phyloP scores from a whole-genome alignment of 2,888 invertebrate genomes.

The Acheta domesticus region DNA sequence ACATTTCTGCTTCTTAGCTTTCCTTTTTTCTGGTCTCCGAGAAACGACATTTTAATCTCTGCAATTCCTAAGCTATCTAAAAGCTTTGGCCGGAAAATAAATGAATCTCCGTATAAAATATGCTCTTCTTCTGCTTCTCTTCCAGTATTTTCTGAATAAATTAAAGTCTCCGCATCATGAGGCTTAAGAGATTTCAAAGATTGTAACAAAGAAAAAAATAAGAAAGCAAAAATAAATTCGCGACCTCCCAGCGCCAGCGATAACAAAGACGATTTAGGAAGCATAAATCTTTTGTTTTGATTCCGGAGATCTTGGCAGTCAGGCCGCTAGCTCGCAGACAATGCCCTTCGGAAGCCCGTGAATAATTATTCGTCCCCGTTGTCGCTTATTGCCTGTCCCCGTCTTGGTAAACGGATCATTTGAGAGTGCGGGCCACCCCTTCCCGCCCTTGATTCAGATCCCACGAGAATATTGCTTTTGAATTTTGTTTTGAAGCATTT shows the following conservation, averaged over 20 bases:
- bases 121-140: constrained; percentile 43
- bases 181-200: constrained; percentile 32
- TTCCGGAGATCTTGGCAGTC: background rate
- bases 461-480: too few relatives aligned
- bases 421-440: background rate
- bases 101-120: constrained; percentile 48
- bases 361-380: background rate
- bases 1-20: constrained; percentile 24
- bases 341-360: background rate
- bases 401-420: background rate
- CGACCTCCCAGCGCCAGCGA: constrained; percentile 18
- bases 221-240: constrained; percentile 25
- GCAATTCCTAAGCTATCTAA: constrained; percentile 42
- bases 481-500: too few relatives aligned
- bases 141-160: constrained; percentile 32
- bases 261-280: constrained; percentile 27
- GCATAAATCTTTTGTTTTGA: constrained; percentile 27
- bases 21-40: constrained; percentile 24
- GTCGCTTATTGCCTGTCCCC: background rate
- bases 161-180: constrained; percentile 30
- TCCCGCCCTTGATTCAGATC: too few relatives aligned
- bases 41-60: constrained; percentile 50
- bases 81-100: constrained; percentile 47
- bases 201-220: constrained; percentile 27
- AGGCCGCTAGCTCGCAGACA: background rate